phyloP scores from a whole-genome alignment of 2,113 vertebrate genomes.

The Bombycilla garrulus region DNA sequence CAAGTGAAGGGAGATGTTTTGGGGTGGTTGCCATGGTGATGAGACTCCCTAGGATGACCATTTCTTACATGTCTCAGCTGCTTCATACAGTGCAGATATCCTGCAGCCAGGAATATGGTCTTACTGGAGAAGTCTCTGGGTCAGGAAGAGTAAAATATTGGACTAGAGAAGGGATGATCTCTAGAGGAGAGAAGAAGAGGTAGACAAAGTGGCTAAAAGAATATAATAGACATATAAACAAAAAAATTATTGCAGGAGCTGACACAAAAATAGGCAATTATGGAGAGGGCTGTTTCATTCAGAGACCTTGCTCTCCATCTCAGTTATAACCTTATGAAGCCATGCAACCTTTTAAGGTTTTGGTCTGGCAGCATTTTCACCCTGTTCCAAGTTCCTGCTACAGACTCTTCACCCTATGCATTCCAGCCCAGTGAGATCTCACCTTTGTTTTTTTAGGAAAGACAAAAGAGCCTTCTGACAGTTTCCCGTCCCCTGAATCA shows the following conservation, averaged over 20 bases:
- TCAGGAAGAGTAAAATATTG: not conserved
- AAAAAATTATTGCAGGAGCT: not conserved
- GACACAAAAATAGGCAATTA: not conserved
- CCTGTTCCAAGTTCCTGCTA: not conserved
- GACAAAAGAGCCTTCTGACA: not conserved
- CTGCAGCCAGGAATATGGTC: not conserved
- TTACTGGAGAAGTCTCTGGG: not conserved
- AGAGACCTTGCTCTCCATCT: not conserved
- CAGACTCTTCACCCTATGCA: not conserved
- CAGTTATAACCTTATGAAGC: not conserved
- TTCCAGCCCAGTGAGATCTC: not conserved
- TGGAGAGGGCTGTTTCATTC: not conserved
- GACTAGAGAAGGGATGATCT: not conserved
- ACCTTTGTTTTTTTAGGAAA: not conserved
- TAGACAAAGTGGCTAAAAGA: not conserved
- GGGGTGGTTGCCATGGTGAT: not conserved
- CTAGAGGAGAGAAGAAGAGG: not conserved
- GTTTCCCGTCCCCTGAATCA: not conserved
- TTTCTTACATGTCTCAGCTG: not conserved
- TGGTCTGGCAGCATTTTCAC: not conserved
- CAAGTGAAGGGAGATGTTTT: not conserved
- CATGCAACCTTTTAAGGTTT: not conserved
- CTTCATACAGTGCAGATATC: not conserved
- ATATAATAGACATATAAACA: not conserved
- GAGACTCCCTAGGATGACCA: not conserved